Conservation (phyloP, 2,797 vertebrate species). For the Simalia tracyae region DNA sequence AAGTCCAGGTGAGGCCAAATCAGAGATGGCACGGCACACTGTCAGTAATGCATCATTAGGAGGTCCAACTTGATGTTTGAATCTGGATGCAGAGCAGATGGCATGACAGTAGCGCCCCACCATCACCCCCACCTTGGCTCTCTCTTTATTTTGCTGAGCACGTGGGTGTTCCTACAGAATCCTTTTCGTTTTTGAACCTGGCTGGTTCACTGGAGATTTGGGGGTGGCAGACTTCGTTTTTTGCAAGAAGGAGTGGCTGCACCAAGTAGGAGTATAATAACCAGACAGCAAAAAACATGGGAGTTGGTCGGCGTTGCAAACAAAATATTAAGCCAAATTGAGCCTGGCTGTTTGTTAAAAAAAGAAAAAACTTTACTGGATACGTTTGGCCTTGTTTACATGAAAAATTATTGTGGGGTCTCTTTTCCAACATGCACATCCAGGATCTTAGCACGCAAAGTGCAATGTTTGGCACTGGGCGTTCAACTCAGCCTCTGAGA, state of each 20-base stretch:
- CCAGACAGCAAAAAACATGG: not conserved
- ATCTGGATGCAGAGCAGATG: constrained; percentile 1
- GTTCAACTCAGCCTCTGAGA: no score
- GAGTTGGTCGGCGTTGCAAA: not conserved
- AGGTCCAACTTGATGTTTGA: not conserved
- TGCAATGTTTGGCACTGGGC: not conserved
- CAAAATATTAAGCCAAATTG: not conserved
- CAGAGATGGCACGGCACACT: not conserved
- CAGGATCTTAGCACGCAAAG: not conserved
- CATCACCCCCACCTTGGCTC: no score
- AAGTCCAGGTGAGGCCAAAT: not conserved
- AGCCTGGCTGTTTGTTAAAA: not conserved
- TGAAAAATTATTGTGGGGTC: not conserved
- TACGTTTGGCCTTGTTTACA: not conserved
- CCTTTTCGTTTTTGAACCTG: not conserved
- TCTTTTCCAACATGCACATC: not conserved
- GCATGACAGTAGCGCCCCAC: not conserved
- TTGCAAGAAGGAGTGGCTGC: not conserved
- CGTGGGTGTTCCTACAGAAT: not conserved
- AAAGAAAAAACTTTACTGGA: not conserved
- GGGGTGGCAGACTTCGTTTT: not conserved
- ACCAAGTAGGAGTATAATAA: constrained; percentile 25
- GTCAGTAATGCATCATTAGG: not conserved
- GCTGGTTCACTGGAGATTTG: not conserved
- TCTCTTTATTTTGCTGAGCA: no score